Base-by-base conservation (phyloP, 2,888 invertebrate species). In the Thereva unica region DNA sequence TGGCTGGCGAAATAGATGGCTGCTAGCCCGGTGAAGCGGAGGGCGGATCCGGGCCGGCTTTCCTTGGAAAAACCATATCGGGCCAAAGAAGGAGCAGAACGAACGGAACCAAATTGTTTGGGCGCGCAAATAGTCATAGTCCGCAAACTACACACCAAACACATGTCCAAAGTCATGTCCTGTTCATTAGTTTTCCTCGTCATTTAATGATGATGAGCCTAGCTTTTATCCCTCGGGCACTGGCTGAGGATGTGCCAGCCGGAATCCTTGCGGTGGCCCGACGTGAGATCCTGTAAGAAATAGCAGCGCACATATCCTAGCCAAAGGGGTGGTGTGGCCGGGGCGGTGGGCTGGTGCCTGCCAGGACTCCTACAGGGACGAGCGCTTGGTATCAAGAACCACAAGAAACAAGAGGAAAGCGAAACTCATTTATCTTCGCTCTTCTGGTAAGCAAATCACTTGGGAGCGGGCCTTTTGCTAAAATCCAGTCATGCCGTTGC, bases 111-210 rank as follows among this genome's bases (percentile, higher is more conserved):
- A 23, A 23, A 23, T 23, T 23, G 23, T 23, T 23, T 23, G 23
- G 23, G 23, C 23, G 23, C 23, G 23, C 23, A 23, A 23, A 23
- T 23, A 50, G 41, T 49, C 40, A 50, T 41, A 41, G 45, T 41
- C 40, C 50, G 61, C 41, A 61, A 38, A 50, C 10, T 38, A 37
- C 61, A 42, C 23, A 50, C 34, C 23, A 50, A 61, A 61, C 53
- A 64, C 64, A 64, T 53, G 64, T 64, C 52, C 44, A 64, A 64
- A 64, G 64, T 64, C 64, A 64, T 64, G 64, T 64, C 64, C 53
- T 64, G 52, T 23, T 64, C 52, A 64, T 64, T 64, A 64, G 64
- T 64, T 64, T 64, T 64, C 41, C 47, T 40, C 49, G 61, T 40
- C 61, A 40, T 41, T 50, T 49, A 61, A 45, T 23, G 44, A 50